Conservation (phyloP, 2,797 vertebrate species). For the Helostoma temminkii region DNA sequence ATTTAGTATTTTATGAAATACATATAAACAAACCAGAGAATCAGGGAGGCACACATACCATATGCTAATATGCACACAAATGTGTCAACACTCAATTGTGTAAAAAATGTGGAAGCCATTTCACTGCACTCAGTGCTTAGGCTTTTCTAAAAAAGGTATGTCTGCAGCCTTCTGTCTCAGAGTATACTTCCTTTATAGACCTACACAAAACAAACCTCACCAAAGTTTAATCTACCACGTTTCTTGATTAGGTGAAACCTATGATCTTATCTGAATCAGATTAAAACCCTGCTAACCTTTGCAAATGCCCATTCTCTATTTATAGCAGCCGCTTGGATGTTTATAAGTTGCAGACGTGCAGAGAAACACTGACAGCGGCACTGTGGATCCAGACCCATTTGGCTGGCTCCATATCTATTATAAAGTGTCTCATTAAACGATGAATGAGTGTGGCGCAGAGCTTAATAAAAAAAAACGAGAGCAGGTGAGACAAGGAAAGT, state of each 20-base stretch:
- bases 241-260: conserved; percentile 27
- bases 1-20: conserved; percentile 26
- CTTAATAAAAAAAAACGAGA: conserved; percentile 65
- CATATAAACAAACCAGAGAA: conserved; percentile 26
- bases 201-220: not conserved
- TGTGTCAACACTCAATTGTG: not conserved
- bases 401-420: conserved; percentile 66
- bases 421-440: conserved; percentile 76
- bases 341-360: conserved; percentile 64
- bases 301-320: conserved; percentile 53
- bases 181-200: conserved; percentile 6
- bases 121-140: conserved; percentile 1
- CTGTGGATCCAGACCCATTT: conserved; percentile 63
- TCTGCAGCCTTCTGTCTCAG: conserved; percentile 7
- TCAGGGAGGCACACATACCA: conserved; percentile 15
- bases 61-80: conserved; percentile 15
- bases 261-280: conserved; percentile 44
- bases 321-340: conserved; percentile 64
- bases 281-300: conserved; percentile 58
- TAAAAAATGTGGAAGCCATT: conserved; percentile 6
- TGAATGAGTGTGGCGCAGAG: conserved; percentile 67
- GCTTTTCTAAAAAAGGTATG: conserved; percentile 8
- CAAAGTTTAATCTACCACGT: conserved; percentile 17
- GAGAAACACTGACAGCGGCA: conserved; percentile 46
- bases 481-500: conserved; percentile 62